Evolutionary conservation across 2,888 invertebrate species (phyloP).

Genomic region (Tuta absoluta): DNA sequence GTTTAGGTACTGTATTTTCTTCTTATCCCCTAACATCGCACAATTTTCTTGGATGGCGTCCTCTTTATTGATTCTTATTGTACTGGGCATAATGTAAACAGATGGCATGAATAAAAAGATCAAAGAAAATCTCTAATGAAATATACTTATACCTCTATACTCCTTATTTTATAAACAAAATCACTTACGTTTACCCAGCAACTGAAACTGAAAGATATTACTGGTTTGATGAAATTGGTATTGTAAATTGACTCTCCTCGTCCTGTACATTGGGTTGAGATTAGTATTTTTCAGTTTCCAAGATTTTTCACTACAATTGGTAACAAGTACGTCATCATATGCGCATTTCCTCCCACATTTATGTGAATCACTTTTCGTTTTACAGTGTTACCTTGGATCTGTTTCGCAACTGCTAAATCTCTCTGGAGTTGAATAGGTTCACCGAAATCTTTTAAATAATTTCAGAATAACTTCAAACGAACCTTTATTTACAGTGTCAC

Average conservation of each 20-base stretch:
- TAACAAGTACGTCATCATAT: conserved; percentile 19
- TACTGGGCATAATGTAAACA: no score
- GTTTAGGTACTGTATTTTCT: conserved; percentile 24
- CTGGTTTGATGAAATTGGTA: neutral
- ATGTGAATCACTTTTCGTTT: conserved; percentile 22
- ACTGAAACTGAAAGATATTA: conserved; percentile 10
- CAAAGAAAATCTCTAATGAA: neutral
- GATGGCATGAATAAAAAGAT: neutral
- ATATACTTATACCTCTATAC: neutral
- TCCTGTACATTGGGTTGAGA: neutral
- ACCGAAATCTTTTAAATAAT: neutral
- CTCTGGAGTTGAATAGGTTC: neutral
- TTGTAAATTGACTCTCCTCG: conserved; percentile 8
- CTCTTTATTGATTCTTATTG: no score
- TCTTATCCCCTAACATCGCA: neutral
- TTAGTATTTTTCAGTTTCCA: conserved; percentile 7
- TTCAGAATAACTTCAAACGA: neutral
- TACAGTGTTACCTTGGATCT: conserved; percentile 15
- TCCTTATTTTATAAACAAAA: conserved; percentile 1
- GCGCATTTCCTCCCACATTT: conserved; percentile 21
- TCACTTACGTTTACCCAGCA: neutral
- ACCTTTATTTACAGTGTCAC: conserved; percentile 23
- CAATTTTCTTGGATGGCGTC: neutral
- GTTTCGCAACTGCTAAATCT: neutral
- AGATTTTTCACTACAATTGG: conserved; percentile 12